These are phyloP conservation scores for Cyclargus thomasi DNA, from an alignment of 1,140 invertebrate species.

Conservation along the genomic window DNA sequence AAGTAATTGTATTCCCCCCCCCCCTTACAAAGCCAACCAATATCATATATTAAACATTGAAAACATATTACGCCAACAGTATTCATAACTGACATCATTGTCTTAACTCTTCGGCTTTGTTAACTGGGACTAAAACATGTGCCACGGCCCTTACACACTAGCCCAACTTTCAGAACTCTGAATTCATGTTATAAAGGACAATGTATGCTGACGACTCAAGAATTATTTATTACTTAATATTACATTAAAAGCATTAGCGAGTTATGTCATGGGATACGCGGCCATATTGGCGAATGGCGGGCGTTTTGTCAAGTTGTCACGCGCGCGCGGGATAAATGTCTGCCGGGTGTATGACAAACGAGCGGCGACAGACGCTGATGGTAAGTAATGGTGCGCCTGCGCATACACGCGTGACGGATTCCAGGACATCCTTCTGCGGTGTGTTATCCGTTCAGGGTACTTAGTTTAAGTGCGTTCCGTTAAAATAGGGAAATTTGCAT, in stretches of 20 bases:
- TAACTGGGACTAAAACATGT: not conserved
- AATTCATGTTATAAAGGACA: not conserved
- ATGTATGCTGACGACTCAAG: not conserved
- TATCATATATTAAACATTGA: too few species aligned
- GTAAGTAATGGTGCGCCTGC: constrained; percentile 27
- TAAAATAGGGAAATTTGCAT: too few species aligned
- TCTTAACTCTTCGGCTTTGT: not conserved
- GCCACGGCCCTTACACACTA: not conserved
- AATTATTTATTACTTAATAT: not conserved
- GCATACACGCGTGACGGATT: constrained; percentile 20
- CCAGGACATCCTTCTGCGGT: not conserved
- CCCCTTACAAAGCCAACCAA: too few species aligned
- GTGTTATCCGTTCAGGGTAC: too few species aligned
- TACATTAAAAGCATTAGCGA: constrained; percentile 14
- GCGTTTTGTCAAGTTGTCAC: constrained; percentile 27
- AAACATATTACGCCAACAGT: too few species aligned
- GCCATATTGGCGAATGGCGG: constrained; percentile 19
- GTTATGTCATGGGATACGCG: constrained; percentile 16
- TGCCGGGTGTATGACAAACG: constrained; percentile 27
- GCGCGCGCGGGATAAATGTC: constrained; percentile 28
- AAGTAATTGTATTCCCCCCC: too few species aligned
- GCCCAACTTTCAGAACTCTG: not conserved
- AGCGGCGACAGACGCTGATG: constrained; percentile 26
- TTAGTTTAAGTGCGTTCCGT: too few species aligned
- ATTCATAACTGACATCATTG: not conserved